A percentile compares a stretch with the other conserved stretches of the same genome.
Conservation (phyloP, 2,888 invertebrate species). For the Andrena trimmerana region DNA sequence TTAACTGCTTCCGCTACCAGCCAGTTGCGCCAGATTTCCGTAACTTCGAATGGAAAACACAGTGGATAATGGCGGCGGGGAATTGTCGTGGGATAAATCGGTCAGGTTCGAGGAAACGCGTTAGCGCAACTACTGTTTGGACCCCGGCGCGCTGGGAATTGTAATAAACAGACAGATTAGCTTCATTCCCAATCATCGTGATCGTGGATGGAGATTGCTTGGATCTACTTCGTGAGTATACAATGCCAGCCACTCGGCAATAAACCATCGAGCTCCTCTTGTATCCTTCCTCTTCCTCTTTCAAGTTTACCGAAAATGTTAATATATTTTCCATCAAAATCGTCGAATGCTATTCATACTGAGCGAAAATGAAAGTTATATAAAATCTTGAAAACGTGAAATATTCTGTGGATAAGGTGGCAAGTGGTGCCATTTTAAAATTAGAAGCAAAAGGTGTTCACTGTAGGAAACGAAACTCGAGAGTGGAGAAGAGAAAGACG, state of each 20-base stretch:
- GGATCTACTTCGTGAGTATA: background rate
- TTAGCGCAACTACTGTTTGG: slow-evolving; percentile 3
- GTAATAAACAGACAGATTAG: slow-evolving; percentile 12
- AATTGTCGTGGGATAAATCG: slow-evolving; percentile 57
- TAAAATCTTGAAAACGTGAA: too few relatives aligned
- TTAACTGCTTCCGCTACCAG: slow-evolving; percentile 77
- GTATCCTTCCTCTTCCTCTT: too few relatives aligned
- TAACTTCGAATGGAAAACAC: slow-evolving; percentile 45
- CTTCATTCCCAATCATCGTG: background rate
- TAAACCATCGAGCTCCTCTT: too few relatives aligned
- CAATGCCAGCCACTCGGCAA: too few relatives aligned
- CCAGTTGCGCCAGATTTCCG: slow-evolving; percentile 72
- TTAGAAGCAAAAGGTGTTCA: slow-evolving; percentile 20
- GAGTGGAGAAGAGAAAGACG: slow-evolving; percentile 25
- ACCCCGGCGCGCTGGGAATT: slow-evolving; percentile 20
- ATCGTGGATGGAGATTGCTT: background rate
- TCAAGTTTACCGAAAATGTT: too few relatives aligned
- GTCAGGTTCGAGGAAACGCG: slow-evolving; percentile 55
- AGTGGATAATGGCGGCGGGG: slow-evolving; percentile 40
- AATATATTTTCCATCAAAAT: too few relatives aligned
- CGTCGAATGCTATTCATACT: too few relatives aligned
- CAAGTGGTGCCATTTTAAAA: too few relatives aligned
- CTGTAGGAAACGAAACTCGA: slow-evolving; percentile 4
- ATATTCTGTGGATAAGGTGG: too few relatives aligned
- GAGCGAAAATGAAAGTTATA: too few relatives aligned